Evolutionary conservation across 2,113 vertebrate species (phyloP), one percentile per base, ranked within the genome.

Genomic region (Atherinomorus stipes): DNA sequence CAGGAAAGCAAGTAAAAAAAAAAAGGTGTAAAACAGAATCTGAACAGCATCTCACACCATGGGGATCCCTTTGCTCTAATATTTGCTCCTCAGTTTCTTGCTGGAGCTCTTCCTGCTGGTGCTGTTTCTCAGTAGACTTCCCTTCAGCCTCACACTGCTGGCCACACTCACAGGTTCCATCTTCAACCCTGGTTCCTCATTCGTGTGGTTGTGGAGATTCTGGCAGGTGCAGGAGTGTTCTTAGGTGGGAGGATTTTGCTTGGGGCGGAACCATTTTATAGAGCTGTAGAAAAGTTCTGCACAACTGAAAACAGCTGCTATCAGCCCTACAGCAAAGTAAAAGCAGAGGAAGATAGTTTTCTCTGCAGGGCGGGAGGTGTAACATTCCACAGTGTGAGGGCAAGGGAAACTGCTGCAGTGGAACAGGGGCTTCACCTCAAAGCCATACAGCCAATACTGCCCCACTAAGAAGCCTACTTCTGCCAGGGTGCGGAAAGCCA

Each of bases 311-410:
- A 95, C 13, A 0, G 94, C 94, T 0, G 96, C 93, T 2, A 97
- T 47, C 66, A 96, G 67, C 18, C 97, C 96, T 13, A 98, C 92
- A 2, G 74, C 72, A 57, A 98, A 98, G 93, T 97, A 98, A 92
- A 98, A 98, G 79, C 94, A 83, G 73, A 98, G 93, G 91, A 98
- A 98, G 85, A 98, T 76, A 0, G 96, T 97, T 88, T 98, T 98
- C 91, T 98, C 97, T 0, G 94, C 95, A 21, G 97, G 96, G 6
- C 96, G 95, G 31, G 96, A 98, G 47, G 96, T 95, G 88, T 96
- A 98, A 93, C 97, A 98, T 85, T 98, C 96, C 74, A 99, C 96
- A 0, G 72, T 94, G 89, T 98, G 93, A 28, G 95, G 96, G 88
- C 97, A 98, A 7, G 97, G 96, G 34, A 90, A 90, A 1, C 93